Evolutionary conservation across 2,888 invertebrate species (phyloP).

Genomic region (Chorisops tibialis): DNA sequence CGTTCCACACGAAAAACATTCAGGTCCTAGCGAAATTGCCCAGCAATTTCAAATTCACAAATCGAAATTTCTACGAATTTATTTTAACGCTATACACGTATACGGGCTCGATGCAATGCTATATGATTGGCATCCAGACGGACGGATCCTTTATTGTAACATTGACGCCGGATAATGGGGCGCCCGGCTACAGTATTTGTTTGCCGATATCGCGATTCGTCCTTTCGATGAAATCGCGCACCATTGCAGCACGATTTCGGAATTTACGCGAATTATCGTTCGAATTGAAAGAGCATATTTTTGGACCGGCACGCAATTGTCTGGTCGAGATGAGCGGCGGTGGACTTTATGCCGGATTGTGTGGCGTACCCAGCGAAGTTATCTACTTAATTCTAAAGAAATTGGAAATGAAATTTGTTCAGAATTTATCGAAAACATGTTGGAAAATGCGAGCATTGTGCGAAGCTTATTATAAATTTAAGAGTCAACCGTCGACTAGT

Average conservation of each 20-base stretch:
- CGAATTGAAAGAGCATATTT: slow-evolving; percentile 56
- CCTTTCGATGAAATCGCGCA: slow-evolving; percentile 34
- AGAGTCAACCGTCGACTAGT: background rate
- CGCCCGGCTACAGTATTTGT: slow-evolving; percentile 43
- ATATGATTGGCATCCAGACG: slow-evolving; percentile 41
- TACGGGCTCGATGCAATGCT: slow-evolving; percentile 23
- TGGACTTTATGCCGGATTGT: slow-evolving; percentile 47
- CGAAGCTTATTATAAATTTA: slow-evolving; percentile 10
- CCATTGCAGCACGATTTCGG: slow-evolving; percentile 41
- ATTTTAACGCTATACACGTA: slow-evolving; percentile 6
- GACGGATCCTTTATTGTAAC: slow-evolving; percentile 46
- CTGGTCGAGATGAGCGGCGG: slow-evolving; percentile 55
- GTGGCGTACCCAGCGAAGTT: slow-evolving; percentile 44
- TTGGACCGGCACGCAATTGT: slow-evolving; percentile 57
- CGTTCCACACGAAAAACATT: slow-evolving; percentile 36
- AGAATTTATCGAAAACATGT: slow-evolving; percentile 28
- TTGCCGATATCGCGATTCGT: slow-evolving; percentile 47
- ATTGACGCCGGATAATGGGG: slow-evolving; percentile 39
- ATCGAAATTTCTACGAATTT: slow-evolving; percentile 17
- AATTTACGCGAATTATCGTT: slow-evolving; percentile 53
- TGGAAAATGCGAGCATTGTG: slow-evolving; percentile 16
- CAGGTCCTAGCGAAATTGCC: slow-evolving; percentile 32
- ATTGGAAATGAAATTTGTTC: slow-evolving; percentile 30
- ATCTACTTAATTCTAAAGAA: slow-evolving; percentile 41
- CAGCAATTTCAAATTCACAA: background rate